A percentile compares a stretch with the other conserved stretches of the same genome.
Conservation (phyloP, 2,113 vertebrate species). For the Pyxicephalus adspersus region DNA sequence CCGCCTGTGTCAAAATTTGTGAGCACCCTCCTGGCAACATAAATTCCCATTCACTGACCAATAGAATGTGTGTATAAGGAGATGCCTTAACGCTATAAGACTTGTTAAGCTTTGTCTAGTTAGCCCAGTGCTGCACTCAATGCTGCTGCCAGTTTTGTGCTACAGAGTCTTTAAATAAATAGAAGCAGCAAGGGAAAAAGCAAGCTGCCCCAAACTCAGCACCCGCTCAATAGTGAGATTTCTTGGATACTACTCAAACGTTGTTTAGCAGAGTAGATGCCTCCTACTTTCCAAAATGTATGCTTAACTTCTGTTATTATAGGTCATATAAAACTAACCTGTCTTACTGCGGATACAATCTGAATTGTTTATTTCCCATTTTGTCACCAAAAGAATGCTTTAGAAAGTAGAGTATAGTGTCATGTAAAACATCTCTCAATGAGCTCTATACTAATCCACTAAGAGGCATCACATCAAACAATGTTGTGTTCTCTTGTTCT, state of each 20-base stretch:
- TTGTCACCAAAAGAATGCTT: constrained; percentile 22
- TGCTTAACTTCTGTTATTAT: not conserved
- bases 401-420: constrained; percentile 10
- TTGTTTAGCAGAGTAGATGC: constrained; percentile 12
- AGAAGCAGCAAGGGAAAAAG: no score
- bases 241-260: not conserved
- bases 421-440: constrained; percentile 46
- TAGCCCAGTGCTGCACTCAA: no score
- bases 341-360: constrained; percentile 1
- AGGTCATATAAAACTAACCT: not conserved
- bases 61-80: no score
- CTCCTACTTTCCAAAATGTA: not conserved
- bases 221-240: not conserved
- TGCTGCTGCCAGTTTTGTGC: no score
- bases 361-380: constrained; percentile 31
- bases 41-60: no score
- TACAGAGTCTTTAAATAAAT: no score
- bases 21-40: no score
- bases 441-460: constrained; percentile 39
- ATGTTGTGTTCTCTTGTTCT: constrained; percentile 15
- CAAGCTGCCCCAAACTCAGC: no score
- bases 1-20: no score
- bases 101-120: no score
- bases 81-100: no score
- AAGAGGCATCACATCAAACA: constrained; percentile 51